Evolutionary conservation across 1,140 invertebrate genomes (phyloP).

Genomic region (Cepaea nemoralis): DNA sequence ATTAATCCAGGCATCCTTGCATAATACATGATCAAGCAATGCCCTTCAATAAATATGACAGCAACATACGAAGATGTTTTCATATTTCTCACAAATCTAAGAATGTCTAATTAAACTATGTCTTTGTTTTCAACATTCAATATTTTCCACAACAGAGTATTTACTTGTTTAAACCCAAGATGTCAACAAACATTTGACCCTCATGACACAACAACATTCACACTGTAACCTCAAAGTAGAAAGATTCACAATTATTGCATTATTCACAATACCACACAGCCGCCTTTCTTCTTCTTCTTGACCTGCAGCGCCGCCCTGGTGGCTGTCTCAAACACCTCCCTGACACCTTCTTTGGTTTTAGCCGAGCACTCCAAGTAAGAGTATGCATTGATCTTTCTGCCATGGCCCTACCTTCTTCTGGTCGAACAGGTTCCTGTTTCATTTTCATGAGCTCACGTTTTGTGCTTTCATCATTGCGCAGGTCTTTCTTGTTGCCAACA

Average conservation of each 20-base stretch:
- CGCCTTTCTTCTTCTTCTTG: conserved; percentile 54
- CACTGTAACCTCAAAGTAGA: background rate
- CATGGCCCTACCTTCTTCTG: conserved; percentile 54
- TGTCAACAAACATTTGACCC: background rate
- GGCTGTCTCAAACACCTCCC: conserved; percentile 61
- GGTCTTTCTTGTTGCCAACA: conserved; percentile 76
- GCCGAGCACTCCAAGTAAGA: conserved; percentile 67
- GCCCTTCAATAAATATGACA: background rate
- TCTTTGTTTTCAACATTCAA: background rate
- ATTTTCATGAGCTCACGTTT: conserved; percentile 81
- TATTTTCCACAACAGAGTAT: background rate
- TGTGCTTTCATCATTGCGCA: conserved; percentile 76
- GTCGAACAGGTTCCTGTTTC: conserved; percentile 46
- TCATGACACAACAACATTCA: background rate
- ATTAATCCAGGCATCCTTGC: no score
- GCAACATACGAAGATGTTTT: background rate
- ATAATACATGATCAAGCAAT: background rate
- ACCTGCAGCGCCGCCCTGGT: conserved; percentile 49
- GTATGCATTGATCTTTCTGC: conserved; percentile 52
- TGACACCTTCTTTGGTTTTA: conserved; percentile 61
- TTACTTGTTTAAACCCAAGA: background rate
- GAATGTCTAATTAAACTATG: background rate
- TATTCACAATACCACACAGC: conserved; percentile 54
- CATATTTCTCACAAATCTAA: background rate
- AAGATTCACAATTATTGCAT: background rate